Conservation (phyloP, 2,888 invertebrate species). For the Agriopis marginaria region DNA sequence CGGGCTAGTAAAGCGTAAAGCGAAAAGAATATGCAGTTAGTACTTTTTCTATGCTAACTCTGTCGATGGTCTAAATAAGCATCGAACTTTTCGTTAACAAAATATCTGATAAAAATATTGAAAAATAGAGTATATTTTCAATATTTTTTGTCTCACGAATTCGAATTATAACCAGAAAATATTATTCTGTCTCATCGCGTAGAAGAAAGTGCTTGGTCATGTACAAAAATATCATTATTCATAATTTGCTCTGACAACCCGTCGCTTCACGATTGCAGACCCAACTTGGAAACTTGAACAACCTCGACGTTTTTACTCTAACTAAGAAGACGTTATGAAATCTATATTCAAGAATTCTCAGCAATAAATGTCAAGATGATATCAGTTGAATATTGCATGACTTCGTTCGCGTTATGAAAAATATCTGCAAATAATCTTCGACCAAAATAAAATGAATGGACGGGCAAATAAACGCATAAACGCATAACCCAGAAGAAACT, state of each 20-base stretch:
- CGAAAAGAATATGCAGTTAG: background rate
- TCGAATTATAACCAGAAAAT: constrained; percentile 31
- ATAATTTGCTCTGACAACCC: constrained; percentile 58
- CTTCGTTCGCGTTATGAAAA: constrained; percentile 16
- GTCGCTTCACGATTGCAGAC: constrained; percentile 47
- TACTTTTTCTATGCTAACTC: background rate
- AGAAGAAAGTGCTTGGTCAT: constrained; percentile 47
- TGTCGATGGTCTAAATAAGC: background rate
- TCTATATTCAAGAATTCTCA: constrained; percentile 23
- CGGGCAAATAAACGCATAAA: too few relatives aligned
- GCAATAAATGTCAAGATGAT: constrained; percentile 32
- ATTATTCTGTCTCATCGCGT: constrained; percentile 28
- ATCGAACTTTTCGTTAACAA: background rate
- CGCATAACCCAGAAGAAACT: too few relatives aligned
- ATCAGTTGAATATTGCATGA: constrained; percentile 28
- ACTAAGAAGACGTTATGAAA: constrained; percentile 18
- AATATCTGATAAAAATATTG: constrained; percentile 12
- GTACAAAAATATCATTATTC: constrained; percentile 55
- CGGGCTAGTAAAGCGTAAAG: too few relatives aligned
- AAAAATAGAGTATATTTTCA: background rate
- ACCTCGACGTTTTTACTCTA: constrained; percentile 41
- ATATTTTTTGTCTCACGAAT: constrained; percentile 16
- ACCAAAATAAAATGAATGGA: too few relatives aligned
- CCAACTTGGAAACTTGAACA: constrained; percentile 44
- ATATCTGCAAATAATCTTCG: constrained; percentile 2